These are phyloP conservation scores for Helostoma temminkii DNA, from an alignment of 2,797 vertebrate species.

Conservation along the genomic window DNA sequence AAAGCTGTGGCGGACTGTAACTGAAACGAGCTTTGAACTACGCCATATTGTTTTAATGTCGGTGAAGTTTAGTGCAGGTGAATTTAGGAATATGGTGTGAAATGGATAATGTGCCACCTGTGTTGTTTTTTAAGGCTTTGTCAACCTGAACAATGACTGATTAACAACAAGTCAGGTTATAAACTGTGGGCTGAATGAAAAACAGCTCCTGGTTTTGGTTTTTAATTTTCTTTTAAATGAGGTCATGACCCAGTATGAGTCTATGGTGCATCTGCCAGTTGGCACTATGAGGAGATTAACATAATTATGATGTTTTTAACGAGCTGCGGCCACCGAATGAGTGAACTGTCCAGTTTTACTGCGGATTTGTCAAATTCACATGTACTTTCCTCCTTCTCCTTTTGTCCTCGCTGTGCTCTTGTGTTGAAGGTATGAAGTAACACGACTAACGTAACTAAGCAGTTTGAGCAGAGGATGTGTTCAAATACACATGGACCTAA, in stretches of 20 bases:
- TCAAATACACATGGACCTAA: neutral
- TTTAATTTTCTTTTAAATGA: slow-evolving; percentile 17
- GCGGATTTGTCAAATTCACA: too few species aligned
- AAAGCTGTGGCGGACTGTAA: neutral
- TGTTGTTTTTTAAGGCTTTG: neutral
- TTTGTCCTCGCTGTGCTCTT: neutral
- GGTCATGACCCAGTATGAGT: slow-evolving; percentile 55
- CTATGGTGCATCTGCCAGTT: slow-evolving; percentile 37
- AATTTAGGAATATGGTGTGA: too few species aligned
- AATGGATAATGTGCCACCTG: neutral
- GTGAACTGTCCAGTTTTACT: slow-evolving; percentile 1
- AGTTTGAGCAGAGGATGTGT: neutral
- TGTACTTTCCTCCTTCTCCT: too few species aligned
- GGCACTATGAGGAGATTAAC: slow-evolving; percentile 56
- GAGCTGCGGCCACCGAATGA: slow-evolving; percentile 15
- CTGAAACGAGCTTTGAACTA: neutral
- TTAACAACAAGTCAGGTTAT: neutral
- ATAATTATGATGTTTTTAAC: slow-evolving; percentile 54
- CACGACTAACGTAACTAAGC: too few species aligned
- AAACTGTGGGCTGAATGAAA: neutral
- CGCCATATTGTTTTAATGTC: too few species aligned
- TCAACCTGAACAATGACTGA: neutral
- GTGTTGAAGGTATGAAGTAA: neutral
- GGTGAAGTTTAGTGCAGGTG: neutral
- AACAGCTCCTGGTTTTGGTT: neutral